Conservation (phyloP, 1,140 invertebrate genomes). For the Platyscapa corneri region DNA sequence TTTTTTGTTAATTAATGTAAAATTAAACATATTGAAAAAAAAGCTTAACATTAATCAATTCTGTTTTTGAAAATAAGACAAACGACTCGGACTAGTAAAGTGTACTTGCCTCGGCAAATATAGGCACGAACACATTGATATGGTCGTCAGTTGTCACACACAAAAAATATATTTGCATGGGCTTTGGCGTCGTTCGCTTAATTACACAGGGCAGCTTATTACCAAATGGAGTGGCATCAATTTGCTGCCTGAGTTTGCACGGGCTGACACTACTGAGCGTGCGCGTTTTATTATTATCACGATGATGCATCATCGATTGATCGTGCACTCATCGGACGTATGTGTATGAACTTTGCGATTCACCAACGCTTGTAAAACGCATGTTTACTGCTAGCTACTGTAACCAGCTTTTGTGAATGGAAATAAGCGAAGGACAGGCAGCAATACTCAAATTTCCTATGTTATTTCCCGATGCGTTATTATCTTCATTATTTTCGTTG, state of each 20-base stretch:
- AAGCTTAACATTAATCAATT: too few species aligned
- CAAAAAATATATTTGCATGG: neutral
- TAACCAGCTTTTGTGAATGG: neutral
- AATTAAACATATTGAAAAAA: too few species aligned
- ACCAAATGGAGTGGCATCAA: conserved; percentile 6
- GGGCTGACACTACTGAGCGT: conserved; percentile 8
- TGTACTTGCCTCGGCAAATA: neutral
- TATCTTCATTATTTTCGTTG: too few species aligned
- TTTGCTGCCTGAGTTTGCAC: conserved; percentile 1
- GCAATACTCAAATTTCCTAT: too few species aligned
- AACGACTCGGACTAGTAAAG: too few species aligned
- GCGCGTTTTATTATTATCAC: conserved; percentile 21
- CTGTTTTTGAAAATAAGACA: neutral
- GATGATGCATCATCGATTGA: conserved; percentile 34
- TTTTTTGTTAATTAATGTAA: too few species aligned
- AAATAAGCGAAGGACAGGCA: too few species aligned
- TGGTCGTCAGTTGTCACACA: too few species aligned
- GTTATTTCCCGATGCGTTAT: too few species aligned
- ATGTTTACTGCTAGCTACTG: too few species aligned
- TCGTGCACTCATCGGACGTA: neutral
- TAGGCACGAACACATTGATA: neutral
- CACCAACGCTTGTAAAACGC: too few species aligned
- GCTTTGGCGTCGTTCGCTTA: neutral
- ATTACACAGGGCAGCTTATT: conserved; percentile 11
- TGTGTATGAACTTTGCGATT: neutral